These are phyloP conservation scores for Melanaphis sacchari DNA, from an alignment of 1,140 invertebrate genomes.

Conservation along the genomic window DNA sequence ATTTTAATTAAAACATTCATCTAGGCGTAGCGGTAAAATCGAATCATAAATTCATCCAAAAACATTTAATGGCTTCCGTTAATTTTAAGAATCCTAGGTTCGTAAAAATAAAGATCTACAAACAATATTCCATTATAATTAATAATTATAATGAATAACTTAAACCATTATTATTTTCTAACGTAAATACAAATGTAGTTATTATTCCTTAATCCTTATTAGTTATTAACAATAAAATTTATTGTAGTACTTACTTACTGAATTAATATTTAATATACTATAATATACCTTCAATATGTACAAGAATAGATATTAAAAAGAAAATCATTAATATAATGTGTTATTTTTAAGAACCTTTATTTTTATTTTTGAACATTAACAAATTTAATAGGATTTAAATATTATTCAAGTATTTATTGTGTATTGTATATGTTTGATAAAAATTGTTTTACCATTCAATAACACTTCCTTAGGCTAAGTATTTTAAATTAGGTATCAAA, in stretches of 20 bases:
- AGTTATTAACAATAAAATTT: not conserved
- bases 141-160: not conserved
- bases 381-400: not conserved
- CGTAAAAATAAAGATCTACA: not conserved
- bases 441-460: not conserved
- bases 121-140: no score
- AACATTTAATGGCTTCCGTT: conserved; percentile 18
- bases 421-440: not conserved
- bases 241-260: not conserved
- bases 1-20: not conserved
- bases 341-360: not conserved
- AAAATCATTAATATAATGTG: not conserved
- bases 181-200: not conserved
- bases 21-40: not conserved
- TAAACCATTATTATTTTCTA: not conserved
- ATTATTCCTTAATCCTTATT: not conserved
- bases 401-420: not conserved
- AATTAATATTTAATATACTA: not conserved
- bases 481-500: conserved; percentile 6
- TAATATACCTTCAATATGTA: not conserved
- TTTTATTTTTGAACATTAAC: not conserved
- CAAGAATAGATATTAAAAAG: not conserved
- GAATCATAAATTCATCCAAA: conserved; percentile 11
- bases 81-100: not conserved
- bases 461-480: not conserved